Conservation (phyloP, 2,888 invertebrate genomes). For the Nomada ferruginata region DNA sequence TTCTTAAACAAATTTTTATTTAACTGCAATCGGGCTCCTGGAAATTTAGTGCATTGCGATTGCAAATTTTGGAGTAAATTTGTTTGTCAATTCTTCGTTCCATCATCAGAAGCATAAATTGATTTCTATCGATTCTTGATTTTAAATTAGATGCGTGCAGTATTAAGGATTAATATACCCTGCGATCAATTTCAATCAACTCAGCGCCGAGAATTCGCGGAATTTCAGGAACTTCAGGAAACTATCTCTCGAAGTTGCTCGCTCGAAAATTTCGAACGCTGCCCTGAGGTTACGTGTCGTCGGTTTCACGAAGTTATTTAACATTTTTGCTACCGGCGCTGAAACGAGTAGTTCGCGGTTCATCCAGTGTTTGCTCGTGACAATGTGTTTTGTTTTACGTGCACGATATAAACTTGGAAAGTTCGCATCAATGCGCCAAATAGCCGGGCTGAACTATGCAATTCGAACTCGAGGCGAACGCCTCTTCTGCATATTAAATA, state of each 20-base stretch:
- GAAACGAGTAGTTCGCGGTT: background rate
- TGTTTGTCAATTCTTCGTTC: too few relatives aligned
- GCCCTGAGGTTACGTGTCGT: constrained; percentile 5
- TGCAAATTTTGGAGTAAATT: too few relatives aligned
- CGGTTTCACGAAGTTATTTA: constrained; percentile 33
- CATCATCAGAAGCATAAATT: too few relatives aligned
- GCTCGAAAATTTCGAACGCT: constrained; percentile 27
- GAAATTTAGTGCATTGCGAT: too few relatives aligned
- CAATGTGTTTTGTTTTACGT: background rate
- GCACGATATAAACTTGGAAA: background rate
- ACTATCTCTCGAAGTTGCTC: constrained; percentile 48
- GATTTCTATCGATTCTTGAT: too few relatives aligned
- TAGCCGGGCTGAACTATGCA: background rate
- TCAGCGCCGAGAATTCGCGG: constrained; percentile 21
- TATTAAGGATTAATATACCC: too few relatives aligned
- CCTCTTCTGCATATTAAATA: background rate
- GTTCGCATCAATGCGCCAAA: background rate
- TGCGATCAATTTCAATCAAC: background rate
- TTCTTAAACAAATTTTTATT: too few relatives aligned
- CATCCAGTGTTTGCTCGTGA: background rate
- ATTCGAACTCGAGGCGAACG: background rate
- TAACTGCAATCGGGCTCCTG: too few relatives aligned
- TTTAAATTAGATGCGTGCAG: too few relatives aligned
- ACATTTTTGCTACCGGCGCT: constrained; percentile 31
- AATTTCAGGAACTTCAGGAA: constrained; percentile 44